Evolutionary conservation across 2,888 invertebrate genomes (phyloP), one percentile per base, ranked within the genome.

Genomic region (Cephus sareptanus): DNA sequence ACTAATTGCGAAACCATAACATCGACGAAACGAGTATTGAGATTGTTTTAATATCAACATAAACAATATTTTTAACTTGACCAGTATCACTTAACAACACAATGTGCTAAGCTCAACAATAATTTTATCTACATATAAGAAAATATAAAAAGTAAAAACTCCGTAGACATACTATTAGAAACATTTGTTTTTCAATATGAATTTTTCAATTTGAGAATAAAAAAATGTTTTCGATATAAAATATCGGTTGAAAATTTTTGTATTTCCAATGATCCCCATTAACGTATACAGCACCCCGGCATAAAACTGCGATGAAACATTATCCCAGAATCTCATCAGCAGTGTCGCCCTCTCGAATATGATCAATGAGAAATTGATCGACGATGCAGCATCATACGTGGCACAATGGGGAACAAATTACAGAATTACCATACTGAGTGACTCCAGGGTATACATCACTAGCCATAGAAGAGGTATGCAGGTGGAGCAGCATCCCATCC

Each of bases 371-470:
- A 80, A 83, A 84, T 86, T 83, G 87, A 86, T 86, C 84, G 85
- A 83, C 78, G 83, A 81, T 81, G 81, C 79, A 82, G 85, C 86
- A 86, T 86, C 84, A 86, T 84, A 85, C 81, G 84, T 80, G 79
- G 80, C 83, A 87, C 87, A 87, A 87, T 87, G 87, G 86, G 85
- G 86, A 87, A 87, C 87, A 87, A 87, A 87, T 87, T 87, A 87
- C 87, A 83, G 86, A 87, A 87, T 87, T 87, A 87, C 84, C 87
- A 87, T 87, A 87, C 87, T 87, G 87, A 87, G 85, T 87, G 86
- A 84, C 87, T 86, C 84, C 84, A 85, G 83, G 83, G 81, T 78
- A 74, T 79, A 75, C 82, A 76, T 81, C 56, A 79, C 81, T 79
- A 81, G 82, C 81, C 82, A 73, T 80, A 74, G 77, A 76, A 79